Evolutionary conservation across 2,888 invertebrate species (phyloP).

Genomic region (Cepaea hortensis): DNA sequence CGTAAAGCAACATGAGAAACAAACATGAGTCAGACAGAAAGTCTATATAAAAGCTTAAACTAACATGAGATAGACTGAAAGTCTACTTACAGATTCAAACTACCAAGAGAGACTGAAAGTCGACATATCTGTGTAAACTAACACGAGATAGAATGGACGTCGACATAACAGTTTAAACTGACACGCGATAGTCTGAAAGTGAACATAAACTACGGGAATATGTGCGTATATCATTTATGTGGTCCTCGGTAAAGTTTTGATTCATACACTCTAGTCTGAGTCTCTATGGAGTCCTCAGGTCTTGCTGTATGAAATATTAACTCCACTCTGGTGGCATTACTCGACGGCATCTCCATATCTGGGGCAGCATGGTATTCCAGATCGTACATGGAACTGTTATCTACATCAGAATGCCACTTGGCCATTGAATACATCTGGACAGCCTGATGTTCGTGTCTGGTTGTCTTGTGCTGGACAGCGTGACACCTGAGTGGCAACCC

Average conservation of each 20-base stretch:
- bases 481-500: not conserved
- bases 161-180: too few species aligned
- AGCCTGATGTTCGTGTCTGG: not conserved
- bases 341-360: not conserved
- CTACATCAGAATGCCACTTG: not conserved
- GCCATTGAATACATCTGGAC: not conserved
- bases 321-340: not conserved
- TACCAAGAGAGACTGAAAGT: too few species aligned
- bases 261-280: not conserved
- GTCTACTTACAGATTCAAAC: too few species aligned
- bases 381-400: not conserved
- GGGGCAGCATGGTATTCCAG: not conserved
- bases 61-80: too few species aligned
- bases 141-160: too few species aligned
- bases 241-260: not conserved
- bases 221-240: not conserved
- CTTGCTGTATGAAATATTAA: constrained; percentile 9
- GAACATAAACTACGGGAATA: too few species aligned
- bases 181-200: too few species aligned
- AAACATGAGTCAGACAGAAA: too few species aligned
- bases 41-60: too few species aligned
- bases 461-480: not conserved
- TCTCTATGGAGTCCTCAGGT: not conserved
- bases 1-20: too few species aligned
- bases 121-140: too few species aligned